Evolutionary conservation across 1,140 invertebrate genomes (phyloP).

Genomic region (Melipona quadrifasciata): DNA sequence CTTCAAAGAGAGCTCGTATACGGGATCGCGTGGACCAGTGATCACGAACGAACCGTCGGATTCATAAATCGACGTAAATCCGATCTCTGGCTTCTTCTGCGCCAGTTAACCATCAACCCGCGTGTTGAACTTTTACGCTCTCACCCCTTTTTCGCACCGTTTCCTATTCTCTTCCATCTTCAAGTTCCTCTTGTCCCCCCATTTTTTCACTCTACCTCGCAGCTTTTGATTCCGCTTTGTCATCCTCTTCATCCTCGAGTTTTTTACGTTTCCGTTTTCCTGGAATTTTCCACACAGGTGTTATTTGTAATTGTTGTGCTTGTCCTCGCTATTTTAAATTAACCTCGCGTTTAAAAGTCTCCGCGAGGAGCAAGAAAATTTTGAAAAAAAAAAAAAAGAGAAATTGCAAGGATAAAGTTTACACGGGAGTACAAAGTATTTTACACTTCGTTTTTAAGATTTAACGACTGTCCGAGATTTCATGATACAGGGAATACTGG

Average conservation of each 20-base stretch:
- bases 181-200: background rate
- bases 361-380: no score
- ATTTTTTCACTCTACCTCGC: background rate
- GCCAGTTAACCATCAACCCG: constrained; percentile 7
- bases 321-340: no score
- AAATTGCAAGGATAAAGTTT: no score
- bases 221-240: background rate
- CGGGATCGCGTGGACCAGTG: background rate
- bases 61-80: constrained; percentile 39
- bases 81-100: background rate
- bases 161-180: background rate
- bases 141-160: background rate
- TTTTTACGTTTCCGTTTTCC: background rate
- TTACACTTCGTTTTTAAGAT: background rate
- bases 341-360: no score
- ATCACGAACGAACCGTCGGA: background rate
- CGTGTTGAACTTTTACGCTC: background rate
- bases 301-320: background rate
- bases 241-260: no score
- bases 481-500: no score
- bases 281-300: background rate
- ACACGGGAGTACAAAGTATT: background rate
- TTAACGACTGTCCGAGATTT: background rate
- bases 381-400: no score
- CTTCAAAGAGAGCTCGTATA: constrained; percentile 10